Percentiles rank a stretch among this genome's conserved stretches.
phyloP scores from a whole-genome alignment of 2,113 vertebrate genomes.

The Myotis lucifugus region DNA sequence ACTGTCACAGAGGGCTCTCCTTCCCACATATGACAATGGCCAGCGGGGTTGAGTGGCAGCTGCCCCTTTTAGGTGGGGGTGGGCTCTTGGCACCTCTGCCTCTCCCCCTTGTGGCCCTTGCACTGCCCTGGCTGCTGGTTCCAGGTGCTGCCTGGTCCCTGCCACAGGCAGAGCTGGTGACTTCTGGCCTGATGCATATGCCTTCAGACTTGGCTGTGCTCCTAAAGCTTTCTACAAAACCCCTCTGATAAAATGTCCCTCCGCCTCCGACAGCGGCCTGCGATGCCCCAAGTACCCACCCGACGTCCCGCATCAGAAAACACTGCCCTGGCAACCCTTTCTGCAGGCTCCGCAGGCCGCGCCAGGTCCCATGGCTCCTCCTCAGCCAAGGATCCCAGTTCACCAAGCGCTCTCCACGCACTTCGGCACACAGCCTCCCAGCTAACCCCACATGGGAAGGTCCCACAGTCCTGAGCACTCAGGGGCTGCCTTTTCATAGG shows the following conservation, averaged over 20 bases:
- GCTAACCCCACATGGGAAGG: background rate
- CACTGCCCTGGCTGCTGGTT: background rate
- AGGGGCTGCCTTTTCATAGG: background rate
- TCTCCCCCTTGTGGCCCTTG: background rate
- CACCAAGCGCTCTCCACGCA: background rate
- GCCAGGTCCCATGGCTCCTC: background rate
- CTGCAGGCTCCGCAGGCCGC: background rate
- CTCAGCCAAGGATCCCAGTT: background rate
- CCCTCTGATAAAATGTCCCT: background rate
- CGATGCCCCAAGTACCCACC: background rate
- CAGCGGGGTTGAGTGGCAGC: background rate
- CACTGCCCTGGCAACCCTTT: background rate
- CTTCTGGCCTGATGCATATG: background rate
- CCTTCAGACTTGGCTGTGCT: background rate
- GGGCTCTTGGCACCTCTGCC: background rate
- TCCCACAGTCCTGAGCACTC: background rate
- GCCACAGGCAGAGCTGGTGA: background rate
- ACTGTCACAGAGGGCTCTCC: background rate
- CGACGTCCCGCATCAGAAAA: background rate
- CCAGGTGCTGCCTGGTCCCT: background rate
- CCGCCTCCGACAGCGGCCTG: background rate
- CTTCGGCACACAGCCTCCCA: background rate
- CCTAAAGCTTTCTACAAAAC: background rate
- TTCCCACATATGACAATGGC: background rate
- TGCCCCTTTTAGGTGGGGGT: background rate